Base-by-base conservation (phyloP, 2,797 vertebrate species). In the Serranus cabrilla region DNA sequence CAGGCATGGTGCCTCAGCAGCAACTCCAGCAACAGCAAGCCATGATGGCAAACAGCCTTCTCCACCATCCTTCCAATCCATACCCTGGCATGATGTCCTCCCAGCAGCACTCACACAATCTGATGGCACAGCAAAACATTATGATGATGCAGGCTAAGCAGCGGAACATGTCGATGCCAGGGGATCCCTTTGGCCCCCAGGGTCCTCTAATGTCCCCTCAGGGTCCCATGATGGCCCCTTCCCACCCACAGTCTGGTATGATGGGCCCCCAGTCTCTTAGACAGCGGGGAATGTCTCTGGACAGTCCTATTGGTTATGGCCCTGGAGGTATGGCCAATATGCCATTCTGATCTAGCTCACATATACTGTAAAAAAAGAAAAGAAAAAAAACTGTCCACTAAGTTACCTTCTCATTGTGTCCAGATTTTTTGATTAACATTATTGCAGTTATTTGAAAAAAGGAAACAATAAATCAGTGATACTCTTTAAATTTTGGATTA, bases 71-170 rank as follows among this genome's bases (percentile, higher is more conserved):
- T 9, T 93, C 96, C 78, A 92, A 91, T 50, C 89, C 92, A 2
- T 94, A 95, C 58, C 87, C 93, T 2, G 94, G 96, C 87, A 95
- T 98, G 94, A 96, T 98, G 95, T 81, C 94, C 40, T 83, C 94
- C 9, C 95, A 95, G 0, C 98, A 99, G 92, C 94, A 96, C 0
- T 94, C 96, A 65, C 98, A 99, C 93, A 98, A 96, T 92, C 95
- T 98, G 90, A 97, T 98, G 96, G 93, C 96, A 74, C 98, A 99
- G 94, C 98, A 99, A 91, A 98, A 97, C 94, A 96, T 98, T 91
- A 97, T 99, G 97, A 96, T 99, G 95, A 97, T 99, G 96, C 97
- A 97, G 93, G 96, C 96, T 62, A 99, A 99, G 89, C 98, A 99
- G 85, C 95, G 98, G 76, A 95, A 95, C 72, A 95, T 98, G 89